phyloP scores from a whole-genome alignment of 2,113 vertebrate genomes.

The Atractosteus spatula region DNA sequence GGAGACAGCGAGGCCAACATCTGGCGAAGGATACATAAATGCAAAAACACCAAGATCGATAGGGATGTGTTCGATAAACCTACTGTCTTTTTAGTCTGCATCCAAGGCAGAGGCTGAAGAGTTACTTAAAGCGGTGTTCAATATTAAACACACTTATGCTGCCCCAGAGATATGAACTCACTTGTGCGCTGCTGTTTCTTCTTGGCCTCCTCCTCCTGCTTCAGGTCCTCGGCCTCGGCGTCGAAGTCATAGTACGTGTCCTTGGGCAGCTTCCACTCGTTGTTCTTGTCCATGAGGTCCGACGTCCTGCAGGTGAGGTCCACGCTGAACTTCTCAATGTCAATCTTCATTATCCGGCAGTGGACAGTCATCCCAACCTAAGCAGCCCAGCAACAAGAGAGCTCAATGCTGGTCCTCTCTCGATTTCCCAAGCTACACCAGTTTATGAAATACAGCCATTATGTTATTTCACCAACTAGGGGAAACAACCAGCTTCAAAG shows the following conservation, averaged over 20 bases:
- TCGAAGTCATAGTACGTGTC: conserved; percentile 97
- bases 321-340: conserved; percentile 96
- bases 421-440: too few relatives aligned
- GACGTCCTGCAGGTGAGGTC: conserved; percentile 96
- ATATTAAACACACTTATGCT: too few relatives aligned
- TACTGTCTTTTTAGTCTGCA: too few relatives aligned
- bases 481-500: too few relatives aligned
- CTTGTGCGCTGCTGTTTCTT: conserved; percentile 95
- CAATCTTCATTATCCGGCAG: conserved; percentile 97
- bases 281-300: conserved; percentile 92
- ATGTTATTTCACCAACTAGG: too few relatives aligned
- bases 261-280: conserved; percentile 96
- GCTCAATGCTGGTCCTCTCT: neutral
- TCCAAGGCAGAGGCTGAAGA: neutral
- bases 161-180: conserved; percentile 54
- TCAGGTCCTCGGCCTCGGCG: conserved; percentile 84
- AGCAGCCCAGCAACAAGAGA: neutral
- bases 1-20: too few relatives aligned
- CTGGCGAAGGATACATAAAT: too few relatives aligned
- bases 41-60: too few relatives aligned
- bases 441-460: too few relatives aligned
- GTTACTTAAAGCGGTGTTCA: too few relatives aligned
- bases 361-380: conserved; percentile 98
- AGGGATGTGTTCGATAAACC: neutral
- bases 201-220: conserved; percentile 88